phyloP scores from a whole-genome alignment of 2,797 vertebrate species.

The Myotis findleyi region DNA sequence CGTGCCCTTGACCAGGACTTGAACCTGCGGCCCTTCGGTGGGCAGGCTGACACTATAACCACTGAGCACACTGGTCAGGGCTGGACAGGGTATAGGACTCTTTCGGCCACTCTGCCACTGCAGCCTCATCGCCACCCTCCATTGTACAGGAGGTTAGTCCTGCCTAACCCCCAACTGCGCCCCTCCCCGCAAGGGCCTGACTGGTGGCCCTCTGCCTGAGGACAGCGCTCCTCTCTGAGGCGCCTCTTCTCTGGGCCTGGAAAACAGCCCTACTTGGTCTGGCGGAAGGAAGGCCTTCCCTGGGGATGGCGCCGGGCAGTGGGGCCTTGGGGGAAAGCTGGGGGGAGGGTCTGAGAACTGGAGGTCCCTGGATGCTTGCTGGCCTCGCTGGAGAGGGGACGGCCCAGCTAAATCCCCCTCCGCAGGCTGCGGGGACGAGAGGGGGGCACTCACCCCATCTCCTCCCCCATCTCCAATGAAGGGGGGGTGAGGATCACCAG shows the following conservation, averaged over 20 bases:
- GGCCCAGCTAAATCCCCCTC: not conserved
- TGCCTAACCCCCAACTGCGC: not conserved
- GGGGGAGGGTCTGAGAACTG: not conserved
- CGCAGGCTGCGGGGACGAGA: not conserved
- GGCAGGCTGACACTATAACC: no score
- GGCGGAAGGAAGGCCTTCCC: not conserved
- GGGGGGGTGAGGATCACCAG: not conserved
- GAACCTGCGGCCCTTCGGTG: no score
- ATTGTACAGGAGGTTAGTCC: not conserved
- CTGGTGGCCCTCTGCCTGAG: not conserved
- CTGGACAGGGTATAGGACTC: not conserved
- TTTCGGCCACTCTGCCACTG: not conserved
- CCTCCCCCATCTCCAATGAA: not conserved
- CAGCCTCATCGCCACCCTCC: not conserved
- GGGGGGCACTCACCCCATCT: not conserved
- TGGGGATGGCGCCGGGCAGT: fast-evolving
- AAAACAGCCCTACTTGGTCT: constrained; percentile 31
- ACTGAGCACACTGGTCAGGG: no score
- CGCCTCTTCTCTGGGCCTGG: not conserved
- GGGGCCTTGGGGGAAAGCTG: fast-evolving
- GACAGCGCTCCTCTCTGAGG: not conserved
- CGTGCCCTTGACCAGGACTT: no score
- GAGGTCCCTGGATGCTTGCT: not conserved
- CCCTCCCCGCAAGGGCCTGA: not conserved
- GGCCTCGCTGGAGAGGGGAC: not conserved